Evolutionary conservation across 2,888 invertebrate species (phyloP).

Genomic region (Dusona sp.): DNA sequence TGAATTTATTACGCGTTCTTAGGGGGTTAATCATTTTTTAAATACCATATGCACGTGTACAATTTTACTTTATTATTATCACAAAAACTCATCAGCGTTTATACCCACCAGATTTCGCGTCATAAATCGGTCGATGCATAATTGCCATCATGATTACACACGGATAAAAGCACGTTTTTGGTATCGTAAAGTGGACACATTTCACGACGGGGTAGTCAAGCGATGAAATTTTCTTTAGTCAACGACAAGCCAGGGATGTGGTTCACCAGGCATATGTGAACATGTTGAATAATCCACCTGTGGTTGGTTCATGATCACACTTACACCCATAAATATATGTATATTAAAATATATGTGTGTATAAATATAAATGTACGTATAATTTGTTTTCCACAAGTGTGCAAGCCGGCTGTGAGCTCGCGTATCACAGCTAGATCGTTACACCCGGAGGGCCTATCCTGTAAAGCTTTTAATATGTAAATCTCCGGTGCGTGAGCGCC

Average conservation of each 20-base stretch:
- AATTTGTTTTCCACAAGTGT: slow-evolving; percentile 50
- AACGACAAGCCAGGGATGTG: slow-evolving; percentile 35
- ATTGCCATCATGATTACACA: slow-evolving; percentile 51
- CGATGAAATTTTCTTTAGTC: slow-evolving; percentile 43
- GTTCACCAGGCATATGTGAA: neutral
- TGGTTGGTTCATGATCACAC: slow-evolving; percentile 2
- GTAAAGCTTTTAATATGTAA: slow-evolving; percentile 70
- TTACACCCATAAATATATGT: neutral
- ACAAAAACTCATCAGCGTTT: slow-evolving; percentile 34
- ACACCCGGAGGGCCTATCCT: slow-evolving; percentile 69
- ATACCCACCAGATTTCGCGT: neutral
- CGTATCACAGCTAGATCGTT: slow-evolving; percentile 67
- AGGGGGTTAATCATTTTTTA: neutral
- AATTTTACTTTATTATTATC: neutral
- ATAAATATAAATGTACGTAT: slow-evolving; percentile 15
- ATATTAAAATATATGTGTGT: slow-evolving; percentile 16
- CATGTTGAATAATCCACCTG: slow-evolving; percentile 43
- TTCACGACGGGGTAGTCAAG: slow-evolving; percentile 54
- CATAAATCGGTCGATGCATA: slow-evolving; percentile 56
- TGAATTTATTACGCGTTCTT: neutral
- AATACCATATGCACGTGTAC: neutral
- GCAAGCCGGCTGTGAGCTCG: slow-evolving; percentile 47
- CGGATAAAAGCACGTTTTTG: slow-evolving; percentile 25
- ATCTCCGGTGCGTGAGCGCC: slow-evolving; percentile 57
- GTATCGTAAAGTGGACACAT: slow-evolving; percentile 28